Conservation (phyloP, 2,888 invertebrate genomes). For the Rotaria sp. region DNA sequence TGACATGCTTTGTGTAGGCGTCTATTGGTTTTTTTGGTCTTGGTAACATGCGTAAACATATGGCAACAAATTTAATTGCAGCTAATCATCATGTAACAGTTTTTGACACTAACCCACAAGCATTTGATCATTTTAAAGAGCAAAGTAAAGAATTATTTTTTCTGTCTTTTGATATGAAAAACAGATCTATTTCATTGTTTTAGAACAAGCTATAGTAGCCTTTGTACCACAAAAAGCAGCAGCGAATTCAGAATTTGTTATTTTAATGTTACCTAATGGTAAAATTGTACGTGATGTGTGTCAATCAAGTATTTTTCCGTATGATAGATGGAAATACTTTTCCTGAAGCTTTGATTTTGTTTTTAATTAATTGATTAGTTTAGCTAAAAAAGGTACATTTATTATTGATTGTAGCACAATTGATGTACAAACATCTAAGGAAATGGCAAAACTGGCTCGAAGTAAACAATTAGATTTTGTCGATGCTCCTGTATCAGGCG, state of each 20-base stretch:
- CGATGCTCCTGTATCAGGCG: slow-evolving; percentile 96
- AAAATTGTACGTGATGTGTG: slow-evolving; percentile 77
- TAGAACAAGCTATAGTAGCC: slow-evolving; percentile 67
- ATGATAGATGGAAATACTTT: slow-evolving; percentile 57
- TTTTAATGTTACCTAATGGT: slow-evolving; percentile 90
- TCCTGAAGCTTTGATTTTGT: slow-evolving; percentile 56
- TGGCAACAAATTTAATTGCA: slow-evolving; percentile 82
- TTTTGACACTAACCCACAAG: slow-evolving; percentile 62
- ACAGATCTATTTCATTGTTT: not conserved
- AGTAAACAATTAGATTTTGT: slow-evolving; percentile 70
- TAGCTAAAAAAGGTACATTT: slow-evolving; percentile 66
- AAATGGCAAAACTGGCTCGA: slow-evolving; percentile 64
- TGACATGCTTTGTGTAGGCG: not conserved
- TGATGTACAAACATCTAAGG: slow-evolving; percentile 76
- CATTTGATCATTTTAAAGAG: slow-evolving; percentile 46
- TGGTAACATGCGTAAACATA: slow-evolving; percentile 91
- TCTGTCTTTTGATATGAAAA: not conserved
- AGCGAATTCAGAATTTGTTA: slow-evolving; percentile 67
- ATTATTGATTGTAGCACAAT: slow-evolving; percentile 92
- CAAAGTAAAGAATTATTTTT: slow-evolving; percentile 44
- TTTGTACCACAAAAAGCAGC: slow-evolving; percentile 72
- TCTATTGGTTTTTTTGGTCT: slow-evolving; percentile 80
- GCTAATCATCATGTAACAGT: slow-evolving; percentile 66
- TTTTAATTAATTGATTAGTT: slow-evolving; percentile 45
- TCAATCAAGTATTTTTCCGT: slow-evolving; percentile 50